phyloP scores from a whole-genome alignment of 2,888 invertebrate species.

The Cerastis leucographa region DNA sequence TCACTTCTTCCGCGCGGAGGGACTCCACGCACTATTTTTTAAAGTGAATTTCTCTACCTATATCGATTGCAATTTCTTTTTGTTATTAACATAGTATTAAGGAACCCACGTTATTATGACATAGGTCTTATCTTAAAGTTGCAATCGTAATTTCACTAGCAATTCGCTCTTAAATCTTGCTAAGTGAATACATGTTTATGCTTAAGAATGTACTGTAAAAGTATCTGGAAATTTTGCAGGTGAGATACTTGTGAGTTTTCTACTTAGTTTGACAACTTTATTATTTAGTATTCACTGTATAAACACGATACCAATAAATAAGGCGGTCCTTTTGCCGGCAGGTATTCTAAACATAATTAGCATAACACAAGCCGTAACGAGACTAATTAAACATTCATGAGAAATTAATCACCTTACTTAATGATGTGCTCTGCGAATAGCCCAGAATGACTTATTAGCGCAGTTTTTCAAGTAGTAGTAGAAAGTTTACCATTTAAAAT shows the following conservation, averaged over 20 bases:
- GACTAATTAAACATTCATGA: slow-evolving; percentile 57
- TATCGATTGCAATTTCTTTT: neutral
- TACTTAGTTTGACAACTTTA: slow-evolving; percentile 27
- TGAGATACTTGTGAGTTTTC: no score
- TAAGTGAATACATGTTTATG: neutral
- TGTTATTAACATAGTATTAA: neutral
- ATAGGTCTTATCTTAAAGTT: neutral
- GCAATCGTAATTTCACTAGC: neutral
- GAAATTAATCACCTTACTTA: slow-evolving; percentile 55
- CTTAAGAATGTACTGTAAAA: neutral
- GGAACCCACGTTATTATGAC: neutral
- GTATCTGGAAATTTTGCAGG: slow-evolving; percentile 15
- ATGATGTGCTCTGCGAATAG: slow-evolving; percentile 20
- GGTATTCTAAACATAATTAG: slow-evolving; percentile 48
- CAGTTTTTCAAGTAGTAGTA: neutral
- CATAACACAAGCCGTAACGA: slow-evolving; percentile 47
- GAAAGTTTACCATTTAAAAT: neutral
- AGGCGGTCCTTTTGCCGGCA: slow-evolving; percentile 38
- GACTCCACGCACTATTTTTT: no score
- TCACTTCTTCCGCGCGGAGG: no score
- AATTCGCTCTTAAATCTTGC: neutral
- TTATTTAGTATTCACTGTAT: slow-evolving; percentile 46
- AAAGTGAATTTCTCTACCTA: neutral
- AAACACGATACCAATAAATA: slow-evolving; percentile 39
- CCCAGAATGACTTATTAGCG: neutral